Conservation (phyloP, 2,113 vertebrate species). For the Cavia porcellus region DNA sequence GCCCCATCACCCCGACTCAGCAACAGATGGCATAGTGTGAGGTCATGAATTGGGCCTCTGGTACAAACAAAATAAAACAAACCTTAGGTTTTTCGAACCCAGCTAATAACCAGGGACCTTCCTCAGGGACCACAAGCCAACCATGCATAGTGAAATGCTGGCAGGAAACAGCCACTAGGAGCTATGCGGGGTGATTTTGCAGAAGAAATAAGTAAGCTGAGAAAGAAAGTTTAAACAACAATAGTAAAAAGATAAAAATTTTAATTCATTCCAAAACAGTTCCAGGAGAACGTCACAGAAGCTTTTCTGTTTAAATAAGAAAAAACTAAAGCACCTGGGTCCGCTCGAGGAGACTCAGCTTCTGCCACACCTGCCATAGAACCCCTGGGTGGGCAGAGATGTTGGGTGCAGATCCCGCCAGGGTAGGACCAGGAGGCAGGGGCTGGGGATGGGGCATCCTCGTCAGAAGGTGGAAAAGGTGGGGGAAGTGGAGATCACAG, state of each 20-base stretch:
- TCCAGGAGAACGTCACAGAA: background rate
- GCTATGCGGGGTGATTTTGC: background rate
- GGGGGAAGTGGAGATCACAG: background rate
- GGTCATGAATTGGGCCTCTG: no score
- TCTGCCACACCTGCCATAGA: background rate
- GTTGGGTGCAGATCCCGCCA: background rate
- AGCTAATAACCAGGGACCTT: background rate
- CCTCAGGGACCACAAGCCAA: background rate
- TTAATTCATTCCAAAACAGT: background rate
- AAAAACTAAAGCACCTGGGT: background rate
- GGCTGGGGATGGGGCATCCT: background rate
- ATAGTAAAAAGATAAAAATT: background rate
- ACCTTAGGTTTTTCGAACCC: background rate
- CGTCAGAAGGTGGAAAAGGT: background rate
- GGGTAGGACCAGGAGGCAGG: background rate
- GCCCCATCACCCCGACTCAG: no score
- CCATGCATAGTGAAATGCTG: no score
- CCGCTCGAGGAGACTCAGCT: background rate
- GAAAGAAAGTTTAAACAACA: background rate
- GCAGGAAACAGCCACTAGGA: background rate
- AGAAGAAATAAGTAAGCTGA: background rate
- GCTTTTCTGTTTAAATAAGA: background rate
- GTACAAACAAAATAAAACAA: no score
- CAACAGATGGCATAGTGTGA: background rate
- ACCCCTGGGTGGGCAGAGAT: background rate